Conservation (phyloP, 2,797 vertebrate genomes). For the Botia almorhae region DNA sequence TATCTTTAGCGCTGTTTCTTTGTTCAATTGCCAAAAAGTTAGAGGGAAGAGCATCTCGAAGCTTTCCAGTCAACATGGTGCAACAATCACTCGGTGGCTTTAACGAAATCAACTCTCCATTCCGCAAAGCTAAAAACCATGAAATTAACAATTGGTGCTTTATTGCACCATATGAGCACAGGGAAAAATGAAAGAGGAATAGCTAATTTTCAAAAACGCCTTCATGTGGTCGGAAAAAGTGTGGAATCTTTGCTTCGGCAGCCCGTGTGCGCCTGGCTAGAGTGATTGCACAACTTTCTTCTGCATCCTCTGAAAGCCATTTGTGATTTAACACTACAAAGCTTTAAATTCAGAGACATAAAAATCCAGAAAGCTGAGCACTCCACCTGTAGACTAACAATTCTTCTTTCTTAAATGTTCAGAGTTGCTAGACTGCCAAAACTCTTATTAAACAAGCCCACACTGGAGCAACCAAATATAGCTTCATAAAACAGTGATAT, state of each 20-base stretch:
- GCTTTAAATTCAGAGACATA: neutral
- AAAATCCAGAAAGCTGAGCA: slow-evolving; percentile 18
- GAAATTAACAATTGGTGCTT: slow-evolving; percentile 50
- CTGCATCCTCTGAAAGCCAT: slow-evolving; percentile 34
- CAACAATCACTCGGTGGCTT: slow-evolving; percentile 36
- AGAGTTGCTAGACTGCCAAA: slow-evolving; percentile 16
- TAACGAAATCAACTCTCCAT: slow-evolving; percentile 39
- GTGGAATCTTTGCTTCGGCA: slow-evolving; percentile 32
- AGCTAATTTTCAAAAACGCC: slow-evolving; percentile 22
- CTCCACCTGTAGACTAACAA: slow-evolving; percentile 47
- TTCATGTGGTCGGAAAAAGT: slow-evolving; percentile 47
- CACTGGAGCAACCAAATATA: slow-evolving; percentile 65
- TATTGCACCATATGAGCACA: slow-evolving; percentile 40
- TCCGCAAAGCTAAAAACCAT: slow-evolving; percentile 51
- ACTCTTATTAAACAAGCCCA: slow-evolving; percentile 65
- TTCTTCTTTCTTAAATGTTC: slow-evolving; percentile 8
- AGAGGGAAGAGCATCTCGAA: slow-evolving; percentile 12
- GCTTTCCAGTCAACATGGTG: slow-evolving; percentile 32
- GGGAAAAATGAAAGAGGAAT: slow-evolving; percentile 30
- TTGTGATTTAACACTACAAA: slow-evolving; percentile 51
- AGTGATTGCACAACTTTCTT: slow-evolving; percentile 41
- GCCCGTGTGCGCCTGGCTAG: neutral
- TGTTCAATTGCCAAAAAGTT: slow-evolving; percentile 26
- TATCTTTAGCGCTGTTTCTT: slow-evolving; percentile 29
- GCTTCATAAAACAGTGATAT: slow-evolving; percentile 67